Percentiles rank a stretch among this genome's conserved stretches.
These are phyloP conservation scores for Apodemia duryi DNA, from an alignment of 2,888 invertebrate species.

Conservation along the genomic window DNA sequence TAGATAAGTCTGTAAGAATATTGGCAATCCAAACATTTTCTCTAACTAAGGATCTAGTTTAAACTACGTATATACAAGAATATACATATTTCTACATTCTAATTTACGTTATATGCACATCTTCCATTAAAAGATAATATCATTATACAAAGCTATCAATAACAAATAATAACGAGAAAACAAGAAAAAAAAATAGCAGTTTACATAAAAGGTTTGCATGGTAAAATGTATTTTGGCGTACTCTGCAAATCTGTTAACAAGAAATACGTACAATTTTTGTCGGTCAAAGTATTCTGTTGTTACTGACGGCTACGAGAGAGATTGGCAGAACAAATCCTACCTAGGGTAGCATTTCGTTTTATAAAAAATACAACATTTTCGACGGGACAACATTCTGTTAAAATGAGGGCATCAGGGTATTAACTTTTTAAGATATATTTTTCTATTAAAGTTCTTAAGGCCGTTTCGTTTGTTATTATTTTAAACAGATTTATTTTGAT, in stretches of 20 bases:
- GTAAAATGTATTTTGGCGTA: constrained; percentile 21
- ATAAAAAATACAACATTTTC: constrained; percentile 45
- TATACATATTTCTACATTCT: too few species aligned
- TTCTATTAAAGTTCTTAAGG: background rate
- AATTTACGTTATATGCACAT: too few species aligned
- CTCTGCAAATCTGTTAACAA: constrained; percentile 61
- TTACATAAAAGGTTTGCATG: background rate
- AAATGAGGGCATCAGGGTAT: background rate
- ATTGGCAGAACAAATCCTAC: constrained; percentile 66
- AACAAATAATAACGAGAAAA: background rate
- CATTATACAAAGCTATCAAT: too few species aligned
- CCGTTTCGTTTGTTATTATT: background rate
- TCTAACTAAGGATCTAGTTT: too few species aligned
- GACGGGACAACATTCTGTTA: background rate
- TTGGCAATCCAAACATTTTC: too few species aligned
- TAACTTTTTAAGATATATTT: background rate
- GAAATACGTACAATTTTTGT: constrained; percentile 48
- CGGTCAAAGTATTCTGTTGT: constrained; percentile 58
- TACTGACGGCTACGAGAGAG: constrained; percentile 53
- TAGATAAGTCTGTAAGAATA: too few species aligned
- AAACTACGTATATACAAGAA: too few species aligned
- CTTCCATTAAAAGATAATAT: too few species aligned
- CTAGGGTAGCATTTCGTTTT: constrained; percentile 43
- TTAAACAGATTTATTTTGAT: background rate
- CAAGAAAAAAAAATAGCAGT: background rate